phyloP scores from a whole-genome alignment of 2,888 invertebrate species.

The Tiliacea aurago region DNA sequence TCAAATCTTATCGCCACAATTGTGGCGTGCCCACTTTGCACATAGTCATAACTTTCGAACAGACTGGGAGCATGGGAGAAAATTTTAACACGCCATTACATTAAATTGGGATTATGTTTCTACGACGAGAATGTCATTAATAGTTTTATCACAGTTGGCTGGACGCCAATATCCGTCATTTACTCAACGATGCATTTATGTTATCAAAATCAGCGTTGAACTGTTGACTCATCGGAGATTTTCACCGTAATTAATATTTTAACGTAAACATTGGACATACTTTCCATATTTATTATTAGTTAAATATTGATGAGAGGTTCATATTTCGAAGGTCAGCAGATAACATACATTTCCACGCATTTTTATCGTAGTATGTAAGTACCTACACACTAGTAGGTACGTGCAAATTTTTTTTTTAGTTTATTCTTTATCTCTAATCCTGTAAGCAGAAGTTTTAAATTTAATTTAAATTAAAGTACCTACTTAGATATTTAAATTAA shows the following conservation, averaged over 20 bases:
- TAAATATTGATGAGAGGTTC: conserved; percentile 5
- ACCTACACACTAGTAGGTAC: neutral
- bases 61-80: neutral
- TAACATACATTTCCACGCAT: neutral
- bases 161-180: conserved; percentile 59
- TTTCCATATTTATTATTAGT: neutral
- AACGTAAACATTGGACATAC: conserved; percentile 14
- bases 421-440: neutral
- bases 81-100: conserved; percentile 1
- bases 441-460: neutral
- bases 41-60: neutral
- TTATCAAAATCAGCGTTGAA: conserved; percentile 50
- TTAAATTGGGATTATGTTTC: conserved; percentile 30
- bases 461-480: neutral
- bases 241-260: conserved; percentile 27
- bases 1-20: too few relatives aligned
- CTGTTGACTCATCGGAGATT: conserved; percentile 46
- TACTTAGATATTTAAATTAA: neutral
- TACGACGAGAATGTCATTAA: conserved; percentile 45
- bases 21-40: too few relatives aligned
- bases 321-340: conserved; percentile 8
- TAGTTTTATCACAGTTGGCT: conserved; percentile 65
- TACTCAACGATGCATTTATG: conserved; percentile 46
- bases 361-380: neutral
- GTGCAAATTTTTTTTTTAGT: too few relatives aligned